Base-by-base conservation (phyloP, 2,113 vertebrate genomes). In the Petromus typicus region DNA sequence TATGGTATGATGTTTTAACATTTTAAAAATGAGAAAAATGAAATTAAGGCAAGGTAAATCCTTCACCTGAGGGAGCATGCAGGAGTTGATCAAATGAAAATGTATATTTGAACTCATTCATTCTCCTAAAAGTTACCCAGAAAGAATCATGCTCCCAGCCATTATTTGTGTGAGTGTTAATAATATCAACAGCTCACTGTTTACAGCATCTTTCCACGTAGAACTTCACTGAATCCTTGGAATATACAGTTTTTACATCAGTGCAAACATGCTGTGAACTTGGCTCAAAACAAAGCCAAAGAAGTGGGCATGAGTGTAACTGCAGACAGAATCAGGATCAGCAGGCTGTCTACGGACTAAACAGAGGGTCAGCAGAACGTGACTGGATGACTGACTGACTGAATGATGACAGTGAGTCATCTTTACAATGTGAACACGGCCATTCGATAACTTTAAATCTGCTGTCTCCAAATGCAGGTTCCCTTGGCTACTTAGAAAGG, bases 71-170 rank as follows among this genome's bases (percentile, higher is more conserved):
- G 34, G 30, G 22, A 78, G 0, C 18, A 86, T 9, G 43, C 7
- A 71, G 43, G 17, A 96, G 34, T 64, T 18, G 2, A 40, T 57
- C 11, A 88, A 94, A 86, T 83, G 64, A 91, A 88, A 93, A 83
- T 83, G 59, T 57, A 67, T 23, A 76, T 84, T 88, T 88, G 30
- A 88, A 88, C 14, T 73, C 51, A 45, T 75, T 85, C 5, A 78
- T 78, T n/a, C 27, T 71, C 43, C 34, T 45, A 12, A 48, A 51
- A 11, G 45, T 57, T 91, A 92, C 57, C 43, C 9, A 57, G 23
- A 88, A 73, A 88, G 3, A 92, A 27, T 7, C 30, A 54, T 16
- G 27, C 0, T 71, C n/a, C n/a, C 3, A 40, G 30, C 13, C n/a
- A 75, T 76, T 69, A 3, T 48, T 80, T 90, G 20, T 10, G 1